These are phyloP conservation scores for Microdon myrmicae DNA, from an alignment of 2,888 invertebrate species.

Conservation along the genomic window DNA sequence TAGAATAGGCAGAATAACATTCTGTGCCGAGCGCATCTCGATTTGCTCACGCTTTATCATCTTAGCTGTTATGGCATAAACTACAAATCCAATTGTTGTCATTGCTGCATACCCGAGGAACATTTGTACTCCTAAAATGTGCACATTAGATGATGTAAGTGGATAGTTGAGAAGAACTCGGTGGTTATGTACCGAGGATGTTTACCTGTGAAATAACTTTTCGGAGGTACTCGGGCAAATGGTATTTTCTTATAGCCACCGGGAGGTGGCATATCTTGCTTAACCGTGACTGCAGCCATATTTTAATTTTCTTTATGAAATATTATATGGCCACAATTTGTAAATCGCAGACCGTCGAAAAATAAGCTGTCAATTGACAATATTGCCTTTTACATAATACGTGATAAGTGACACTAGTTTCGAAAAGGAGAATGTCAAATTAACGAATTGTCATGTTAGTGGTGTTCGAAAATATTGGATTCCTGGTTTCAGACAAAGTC, in stretches of 20 bases:
- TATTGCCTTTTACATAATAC: background rate
- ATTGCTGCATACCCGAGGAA: constrained; percentile 72
- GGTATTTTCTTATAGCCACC: constrained; percentile 88
- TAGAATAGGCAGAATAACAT: constrained; percentile 81
- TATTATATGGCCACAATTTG: too few relatives aligned
- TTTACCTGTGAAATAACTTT: constrained; percentile 76
- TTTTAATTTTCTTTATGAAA: constrained; percentile 1
- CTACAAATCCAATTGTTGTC: constrained; percentile 70
- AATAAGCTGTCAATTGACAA: constrained; percentile 15
- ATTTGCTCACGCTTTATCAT: constrained; percentile 70
- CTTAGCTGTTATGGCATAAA: constrained; percentile 71
- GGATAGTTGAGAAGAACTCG: too few relatives aligned
- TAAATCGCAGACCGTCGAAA: constrained; percentile 1
- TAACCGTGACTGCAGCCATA: constrained; percentile 59
- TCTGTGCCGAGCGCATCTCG: constrained; percentile 81
- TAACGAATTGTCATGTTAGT: too few relatives aligned
- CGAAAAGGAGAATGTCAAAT: constrained; percentile 1
- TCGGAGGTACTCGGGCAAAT: constrained; percentile 78
- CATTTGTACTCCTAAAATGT: constrained; percentile 71
- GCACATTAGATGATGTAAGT: constrained; percentile 39
- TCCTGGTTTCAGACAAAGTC: too few relatives aligned
- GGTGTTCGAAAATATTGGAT: too few relatives aligned
- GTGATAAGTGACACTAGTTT: too few relatives aligned
- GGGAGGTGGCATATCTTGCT: constrained; percentile 92
- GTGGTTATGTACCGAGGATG: constrained; percentile 18